Base-by-base conservation (phyloP, 2,113 vertebrate species). In the Lepus americanus region DNA sequence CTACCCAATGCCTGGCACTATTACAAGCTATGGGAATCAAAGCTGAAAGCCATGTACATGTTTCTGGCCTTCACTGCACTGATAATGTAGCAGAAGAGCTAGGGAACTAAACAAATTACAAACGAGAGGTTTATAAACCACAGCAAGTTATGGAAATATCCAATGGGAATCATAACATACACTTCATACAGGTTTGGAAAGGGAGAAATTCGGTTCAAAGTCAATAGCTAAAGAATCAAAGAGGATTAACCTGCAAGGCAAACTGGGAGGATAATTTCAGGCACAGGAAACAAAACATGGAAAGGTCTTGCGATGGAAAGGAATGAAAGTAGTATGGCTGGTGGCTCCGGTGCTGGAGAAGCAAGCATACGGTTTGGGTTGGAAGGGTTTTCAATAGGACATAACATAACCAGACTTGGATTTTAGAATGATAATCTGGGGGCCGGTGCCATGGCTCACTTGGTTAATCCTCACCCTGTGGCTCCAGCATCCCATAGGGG, bases 51-150 rank as follows among this genome's bases (percentile, higher is more conserved):
- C 63, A 70, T 2, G 72, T 9, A 20, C 61, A 12, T 76, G 19
- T 73, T 66, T 55, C 33, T 17, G 19, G 61, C 6, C 27, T 36
- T 92, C 81, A 44, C 6, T 33, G 39, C 76, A 82, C 44, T 96
- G 66, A 51, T 9, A 72, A 17, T 66, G 61, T 77, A 55, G 73
- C n/a, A 16, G 29, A 13, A 63, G 22, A 89, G 39, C 49, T 44
- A 77, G 36, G 61, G 86, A 94, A 59, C 19, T 22, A 94, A 87
- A 66, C 29, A 51, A 82, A 63, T 67, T 63, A 73, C 33, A 79
- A 33, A 49, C 25, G 64, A 36, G 39, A 55, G 44, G 36, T 44
- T 31, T 51, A 49, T 51, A 73, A 92, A 79, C n/a, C 5, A 0
- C 9, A 69, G 49, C 23, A 8, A 81, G 7, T 51, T 25, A 44